Percentiles rank a stretch among this genome's conserved stretches.
Evolutionary conservation across 2,797 vertebrate genomes (phyloP).

Genomic region (Coracias cyanogaster): DNA sequence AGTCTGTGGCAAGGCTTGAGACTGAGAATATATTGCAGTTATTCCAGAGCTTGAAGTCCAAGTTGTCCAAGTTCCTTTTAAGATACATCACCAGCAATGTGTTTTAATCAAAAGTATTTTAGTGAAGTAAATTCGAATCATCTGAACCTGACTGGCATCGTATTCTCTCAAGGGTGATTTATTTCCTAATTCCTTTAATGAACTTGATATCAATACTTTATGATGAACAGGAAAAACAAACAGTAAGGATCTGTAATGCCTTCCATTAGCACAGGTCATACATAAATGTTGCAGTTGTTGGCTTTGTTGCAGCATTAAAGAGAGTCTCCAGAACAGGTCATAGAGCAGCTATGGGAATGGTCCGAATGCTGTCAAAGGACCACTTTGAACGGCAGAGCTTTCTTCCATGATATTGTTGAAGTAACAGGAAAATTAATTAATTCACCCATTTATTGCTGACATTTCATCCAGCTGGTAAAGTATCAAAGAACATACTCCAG

Average conservation of each 20-base stretch:
- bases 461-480: background rate
- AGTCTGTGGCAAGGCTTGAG: background rate
- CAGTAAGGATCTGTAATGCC: background rate
- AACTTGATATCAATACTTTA: background rate
- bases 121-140: slow-evolving; percentile 53
- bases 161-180: slow-evolving; percentile 5
- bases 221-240: background rate
- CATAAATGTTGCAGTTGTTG: background rate
- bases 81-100: slow-evolving; percentile 36
- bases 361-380: background rate
- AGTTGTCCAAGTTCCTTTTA: slow-evolving; percentile 67
- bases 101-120: slow-evolving; percentile 50
- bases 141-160: slow-evolving; percentile 13
- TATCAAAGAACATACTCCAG: background rate
- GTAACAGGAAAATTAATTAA: background rate
- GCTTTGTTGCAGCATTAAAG: background rate
- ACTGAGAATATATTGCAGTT: slow-evolving; percentile 57
- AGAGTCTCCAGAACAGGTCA: background rate
- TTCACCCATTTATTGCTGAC: rapidly evolving
- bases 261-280: background rate
- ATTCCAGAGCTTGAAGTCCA: slow-evolving; percentile 46
- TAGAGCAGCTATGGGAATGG: background rate
- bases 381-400: background rate
- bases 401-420: background rate
- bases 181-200: slow-evolving; percentile 30